Evolutionary conservation across 2,113 vertebrate genomes (phyloP).

Genomic region (Grus americana): DNA sequence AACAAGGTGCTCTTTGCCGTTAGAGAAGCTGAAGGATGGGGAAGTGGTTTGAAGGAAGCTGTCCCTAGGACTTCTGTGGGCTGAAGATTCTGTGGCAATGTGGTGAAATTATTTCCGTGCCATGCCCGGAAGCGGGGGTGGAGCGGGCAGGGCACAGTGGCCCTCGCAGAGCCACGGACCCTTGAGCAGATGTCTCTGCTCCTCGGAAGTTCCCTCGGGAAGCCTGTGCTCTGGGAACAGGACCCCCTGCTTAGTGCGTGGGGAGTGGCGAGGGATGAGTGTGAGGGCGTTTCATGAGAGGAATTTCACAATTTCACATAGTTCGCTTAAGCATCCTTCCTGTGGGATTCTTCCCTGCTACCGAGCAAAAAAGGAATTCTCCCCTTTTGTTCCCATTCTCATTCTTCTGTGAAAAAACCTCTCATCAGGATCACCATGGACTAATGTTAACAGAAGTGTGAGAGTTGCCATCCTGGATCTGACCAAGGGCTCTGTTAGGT

Average conservation of each 20-base stretch:
- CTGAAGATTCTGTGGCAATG: background rate
- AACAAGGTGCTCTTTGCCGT: background rate
- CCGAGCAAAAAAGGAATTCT: background rate
- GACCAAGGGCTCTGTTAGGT: background rate
- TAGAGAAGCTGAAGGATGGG: background rate
- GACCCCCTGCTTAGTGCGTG: constrained; percentile 34
- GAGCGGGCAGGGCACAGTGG: background rate
- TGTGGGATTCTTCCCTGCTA: constrained; percentile 58
- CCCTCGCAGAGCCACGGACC: background rate
- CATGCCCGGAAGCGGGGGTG: rapidly evolving
- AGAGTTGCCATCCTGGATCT: constrained; percentile 27
- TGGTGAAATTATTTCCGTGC: rapidly evolving
- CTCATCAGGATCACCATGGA: background rate
- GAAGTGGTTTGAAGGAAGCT: background rate
- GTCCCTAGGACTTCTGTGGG: background rate
- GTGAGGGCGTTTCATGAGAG: constrained; percentile 33
- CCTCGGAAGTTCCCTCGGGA: background rate
- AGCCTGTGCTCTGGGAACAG: constrained; percentile 21
- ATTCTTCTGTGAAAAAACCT: constrained; percentile 20
- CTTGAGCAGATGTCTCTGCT: background rate
- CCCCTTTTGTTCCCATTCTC: constrained; percentile 52
- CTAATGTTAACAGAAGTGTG: constrained; percentile 15
- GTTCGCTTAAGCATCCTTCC: constrained; percentile 29
- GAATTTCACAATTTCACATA: constrained; percentile 60
- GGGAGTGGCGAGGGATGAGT: background rate